A percentile compares a stretch with the other conserved stretches of the same genome.
Conservation (phyloP, 2,797 vertebrate species). For the Cryptoprocta ferox region DNA sequence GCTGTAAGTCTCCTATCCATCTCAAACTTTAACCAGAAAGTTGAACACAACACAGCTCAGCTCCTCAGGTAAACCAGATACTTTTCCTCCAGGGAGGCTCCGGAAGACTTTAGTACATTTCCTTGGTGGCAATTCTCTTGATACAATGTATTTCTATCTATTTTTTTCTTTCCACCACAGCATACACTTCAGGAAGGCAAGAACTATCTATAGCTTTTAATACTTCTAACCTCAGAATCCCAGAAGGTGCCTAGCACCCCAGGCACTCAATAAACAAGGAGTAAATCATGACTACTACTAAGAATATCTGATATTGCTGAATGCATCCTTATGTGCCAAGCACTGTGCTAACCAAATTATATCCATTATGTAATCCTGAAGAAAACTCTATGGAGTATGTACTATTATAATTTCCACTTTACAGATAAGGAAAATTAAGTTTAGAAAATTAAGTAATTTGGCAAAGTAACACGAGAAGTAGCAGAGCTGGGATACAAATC, state of each 20-base stretch:
- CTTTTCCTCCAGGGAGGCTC: too few species aligned
- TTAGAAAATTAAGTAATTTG: not conserved
- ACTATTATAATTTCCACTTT: not conserved
- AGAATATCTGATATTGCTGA: not conserved
- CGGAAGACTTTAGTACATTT: not conserved
- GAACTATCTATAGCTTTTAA: not conserved
- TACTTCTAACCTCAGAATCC: not conserved
- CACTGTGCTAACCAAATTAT: not conserved
- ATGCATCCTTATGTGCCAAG: not conserved
- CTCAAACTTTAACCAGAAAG: not conserved
- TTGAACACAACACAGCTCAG: not conserved
- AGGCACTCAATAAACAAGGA: not conserved
- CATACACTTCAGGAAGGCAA: not conserved
- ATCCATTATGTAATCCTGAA: not conserved
- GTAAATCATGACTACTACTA: not conserved
- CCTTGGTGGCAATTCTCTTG: not conserved
- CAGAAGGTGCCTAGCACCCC: not conserved
- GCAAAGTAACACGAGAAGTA: not conserved
- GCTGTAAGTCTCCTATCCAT: not conserved
- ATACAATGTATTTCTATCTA: not conserved
- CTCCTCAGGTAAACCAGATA: not conserved
- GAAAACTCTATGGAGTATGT: not conserved
- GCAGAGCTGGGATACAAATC: not conserved
- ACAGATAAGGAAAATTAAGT: constrained; percentile 1
- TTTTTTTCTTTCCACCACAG: not conserved